Conservation (phyloP, 2,888 invertebrate species). For the Thecocarcelia acutangulata region DNA sequence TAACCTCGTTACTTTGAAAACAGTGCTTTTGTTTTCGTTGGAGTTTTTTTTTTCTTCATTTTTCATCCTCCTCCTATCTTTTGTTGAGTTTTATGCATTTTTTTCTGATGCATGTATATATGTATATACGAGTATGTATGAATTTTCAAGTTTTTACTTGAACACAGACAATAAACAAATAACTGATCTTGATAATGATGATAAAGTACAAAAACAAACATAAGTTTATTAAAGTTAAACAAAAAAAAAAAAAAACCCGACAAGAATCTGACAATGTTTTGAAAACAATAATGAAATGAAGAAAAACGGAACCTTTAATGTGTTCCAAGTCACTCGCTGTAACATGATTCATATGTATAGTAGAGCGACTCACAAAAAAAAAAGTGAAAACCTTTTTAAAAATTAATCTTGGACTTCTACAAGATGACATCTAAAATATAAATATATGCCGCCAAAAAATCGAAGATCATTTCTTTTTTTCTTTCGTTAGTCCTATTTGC, state of each 20-base stretch:
- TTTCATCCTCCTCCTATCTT: neutral
- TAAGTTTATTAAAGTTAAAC: slow-evolving; percentile 11
- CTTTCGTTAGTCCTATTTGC: too few species aligned
- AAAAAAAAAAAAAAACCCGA: slow-evolving; percentile 15
- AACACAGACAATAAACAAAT: slow-evolving; percentile 14
- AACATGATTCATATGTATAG: slow-evolving; percentile 23
- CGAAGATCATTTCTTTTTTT: too few species aligned
- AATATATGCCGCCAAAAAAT: too few species aligned
- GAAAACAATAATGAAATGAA: slow-evolving; percentile 6
- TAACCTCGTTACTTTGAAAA: slow-evolving; percentile 50
- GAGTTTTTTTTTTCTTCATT: neutral
- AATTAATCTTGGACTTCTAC: too few species aligned
- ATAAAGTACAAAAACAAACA: slow-evolving; percentile 51
- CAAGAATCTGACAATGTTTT: slow-evolving; percentile 38
- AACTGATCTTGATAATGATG: slow-evolving; percentile 65
- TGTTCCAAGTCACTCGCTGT: slow-evolving; percentile 7
- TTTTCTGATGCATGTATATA: too few species aligned
- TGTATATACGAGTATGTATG: neutral
- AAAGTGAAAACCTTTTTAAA: too few species aligned
- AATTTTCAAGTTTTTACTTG: slow-evolving; percentile 28
- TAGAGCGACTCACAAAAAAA: too few species aligned
- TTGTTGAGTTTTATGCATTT: slow-evolving; percentile 19
- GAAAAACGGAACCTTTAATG: slow-evolving; percentile 55
- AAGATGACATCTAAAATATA: too few species aligned
- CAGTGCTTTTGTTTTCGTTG: slow-evolving; percentile 52